phyloP scores from a whole-genome alignment of 2,113 vertebrate genomes.

The Madoqua kirkii region DNA sequence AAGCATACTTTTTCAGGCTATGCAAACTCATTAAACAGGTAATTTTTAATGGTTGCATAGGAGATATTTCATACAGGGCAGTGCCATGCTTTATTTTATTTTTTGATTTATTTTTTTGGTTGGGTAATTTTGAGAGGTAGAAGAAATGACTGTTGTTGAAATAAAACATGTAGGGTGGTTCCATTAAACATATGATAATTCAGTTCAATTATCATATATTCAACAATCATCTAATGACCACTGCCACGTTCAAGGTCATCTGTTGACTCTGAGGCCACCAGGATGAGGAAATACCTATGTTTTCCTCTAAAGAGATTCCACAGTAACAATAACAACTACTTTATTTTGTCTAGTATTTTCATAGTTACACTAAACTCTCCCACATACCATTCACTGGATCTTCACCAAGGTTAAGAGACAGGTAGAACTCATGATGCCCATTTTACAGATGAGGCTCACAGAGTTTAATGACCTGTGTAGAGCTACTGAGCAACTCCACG shows the following conservation, averaged over 20 bases:
- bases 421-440: background rate
- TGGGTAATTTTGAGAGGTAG: slow-evolving; percentile 12
- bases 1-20: background rate
- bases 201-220: background rate
- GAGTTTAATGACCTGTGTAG: background rate
- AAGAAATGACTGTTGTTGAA: background rate
- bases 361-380: background rate
- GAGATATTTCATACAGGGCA: background rate
- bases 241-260: background rate
- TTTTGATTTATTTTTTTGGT: background rate
- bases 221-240: background rate
- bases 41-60: background rate
- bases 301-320: background rate
- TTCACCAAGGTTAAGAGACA: background rate
- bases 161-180: background rate
- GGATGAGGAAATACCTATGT: background rate
- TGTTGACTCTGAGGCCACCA: background rate
- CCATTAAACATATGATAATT: background rate
- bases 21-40: slow-evolving; percentile 11
- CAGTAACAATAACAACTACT: background rate
- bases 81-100: slow-evolving; percentile 8
- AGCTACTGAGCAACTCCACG: background rate
- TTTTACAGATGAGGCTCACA: background rate
- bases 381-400: background rate
- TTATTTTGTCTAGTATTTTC: background rate